phyloP scores from a whole-genome alignment of 2,797 vertebrate genomes.

The Platyrinchus mystaceus region DNA sequence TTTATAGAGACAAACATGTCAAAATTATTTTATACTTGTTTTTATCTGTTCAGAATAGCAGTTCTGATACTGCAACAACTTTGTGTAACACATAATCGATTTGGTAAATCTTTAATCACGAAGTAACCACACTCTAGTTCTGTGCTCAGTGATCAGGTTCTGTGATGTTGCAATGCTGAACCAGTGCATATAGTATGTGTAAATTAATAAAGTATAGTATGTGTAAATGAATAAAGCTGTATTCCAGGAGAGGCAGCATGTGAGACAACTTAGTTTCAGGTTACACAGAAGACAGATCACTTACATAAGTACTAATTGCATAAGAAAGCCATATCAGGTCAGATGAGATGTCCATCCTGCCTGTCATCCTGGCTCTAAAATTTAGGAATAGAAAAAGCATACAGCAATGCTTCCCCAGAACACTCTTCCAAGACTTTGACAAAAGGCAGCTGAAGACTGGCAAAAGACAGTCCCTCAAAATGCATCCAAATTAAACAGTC shows the following conservation, averaged over 20 bases:
- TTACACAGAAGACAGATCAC: conserved; percentile 32
- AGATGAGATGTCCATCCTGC: not conserved
- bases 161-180: conserved; percentile 15
- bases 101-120: conserved; percentile 32
- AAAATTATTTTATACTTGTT: not conserved
- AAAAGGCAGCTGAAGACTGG: not conserved
- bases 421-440: not conserved
- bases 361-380: not conserved
- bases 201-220: conserved; percentile 33
- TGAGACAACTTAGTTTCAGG: not conserved
- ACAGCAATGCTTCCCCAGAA: not conserved
- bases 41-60: not conserved
- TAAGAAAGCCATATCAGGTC: not conserved
- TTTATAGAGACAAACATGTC: not conserved
- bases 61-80: not conserved
- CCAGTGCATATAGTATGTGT: not conserved
- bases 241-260: conserved; percentile 13
- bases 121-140: not conserved
- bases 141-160: conserved; percentile 19
- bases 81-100: not conserved
- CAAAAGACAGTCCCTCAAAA: not conserved
- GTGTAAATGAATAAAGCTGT: conserved; percentile 31
- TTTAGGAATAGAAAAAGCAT: not conserved
- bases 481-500: not conserved
- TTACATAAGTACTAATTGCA: conserved; percentile 36